Conservation (phyloP, 2,888 invertebrate genomes). For the Poecilus cupreus region DNA sequence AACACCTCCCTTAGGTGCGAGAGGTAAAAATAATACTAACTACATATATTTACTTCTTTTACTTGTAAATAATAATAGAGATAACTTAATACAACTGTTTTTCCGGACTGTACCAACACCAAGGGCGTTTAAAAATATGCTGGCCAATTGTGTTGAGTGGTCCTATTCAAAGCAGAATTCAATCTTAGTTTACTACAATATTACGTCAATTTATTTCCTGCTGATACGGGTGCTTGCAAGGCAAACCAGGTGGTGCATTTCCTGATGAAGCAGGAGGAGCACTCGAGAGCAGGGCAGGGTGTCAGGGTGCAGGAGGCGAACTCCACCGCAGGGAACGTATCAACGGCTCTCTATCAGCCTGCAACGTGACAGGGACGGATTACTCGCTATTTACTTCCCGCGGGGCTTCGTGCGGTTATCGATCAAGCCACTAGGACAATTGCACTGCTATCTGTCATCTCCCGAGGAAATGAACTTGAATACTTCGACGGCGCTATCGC, state of each 20-base stretch:
- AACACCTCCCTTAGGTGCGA: too few relatives aligned
- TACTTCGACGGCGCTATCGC: background rate
- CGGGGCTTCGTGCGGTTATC: constrained; percentile 22
- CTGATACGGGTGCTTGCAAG: background rate
- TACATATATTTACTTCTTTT: too few relatives aligned
- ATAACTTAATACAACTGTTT: too few relatives aligned
- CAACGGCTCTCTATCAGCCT: constrained; percentile 21
- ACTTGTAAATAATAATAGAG: too few relatives aligned
- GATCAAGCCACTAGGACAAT: constrained; percentile 50
- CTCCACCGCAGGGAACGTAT: constrained; percentile 15
- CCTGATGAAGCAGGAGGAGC: background rate
- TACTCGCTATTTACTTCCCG: constrained; percentile 50
- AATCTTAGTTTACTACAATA: constrained; percentile 4
- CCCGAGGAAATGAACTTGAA: background rate
- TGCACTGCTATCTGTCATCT: constrained; percentile 41
- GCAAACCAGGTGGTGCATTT: constrained; percentile 34
- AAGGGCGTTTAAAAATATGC: background rate
- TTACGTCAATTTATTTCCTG: background rate
- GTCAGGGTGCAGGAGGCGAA: background rate
- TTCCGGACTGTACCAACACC: too few relatives aligned
- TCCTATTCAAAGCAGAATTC: background rate
- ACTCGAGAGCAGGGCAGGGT: background rate
- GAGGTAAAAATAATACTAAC: too few relatives aligned
- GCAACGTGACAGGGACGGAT: constrained; percentile 53
- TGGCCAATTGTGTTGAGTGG: background rate